Evolutionary conservation across 2,888 invertebrate genomes (phyloP).

Genomic region (Eumacrocentrus americanus): DNA sequence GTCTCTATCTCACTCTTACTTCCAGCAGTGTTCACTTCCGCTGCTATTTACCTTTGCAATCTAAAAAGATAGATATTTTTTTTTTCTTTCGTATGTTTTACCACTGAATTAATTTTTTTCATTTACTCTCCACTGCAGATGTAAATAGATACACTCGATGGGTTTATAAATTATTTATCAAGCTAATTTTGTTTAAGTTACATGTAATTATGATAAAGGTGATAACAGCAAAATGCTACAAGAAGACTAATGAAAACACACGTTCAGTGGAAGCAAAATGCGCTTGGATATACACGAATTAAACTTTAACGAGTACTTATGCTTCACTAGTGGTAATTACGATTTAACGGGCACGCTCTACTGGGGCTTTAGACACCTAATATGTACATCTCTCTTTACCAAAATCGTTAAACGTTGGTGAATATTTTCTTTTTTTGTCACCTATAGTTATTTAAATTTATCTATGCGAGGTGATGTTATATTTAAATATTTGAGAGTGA

Average conservation of each 20-base stretch:
- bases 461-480: too few species aligned
- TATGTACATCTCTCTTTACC: neutral
- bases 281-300: too few species aligned
- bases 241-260: constrained; percentile 23
- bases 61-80: neutral
- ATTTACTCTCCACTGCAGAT: neutral
- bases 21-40: constrained; percentile 39
- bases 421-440: too few species aligned
- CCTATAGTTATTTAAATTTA: too few species aligned
- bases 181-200: neutral
- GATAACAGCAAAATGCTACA: constrained; percentile 15
- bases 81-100: constrained; percentile 20
- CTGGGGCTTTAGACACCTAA: neutral
- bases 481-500: neutral
- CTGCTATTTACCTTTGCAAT: constrained; percentile 5
- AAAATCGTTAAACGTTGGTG: too few species aligned
- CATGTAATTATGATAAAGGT: constrained; percentile 13
- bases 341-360: constrained; percentile 29
- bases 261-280: neutral
- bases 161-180: constrained; percentile 6
- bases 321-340: constrained; percentile 31
- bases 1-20: constrained; percentile 46
- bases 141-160: neutral
- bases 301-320: constrained; percentile 38
- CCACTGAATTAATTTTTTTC: neutral